Evolutionary conservation across 2,888 invertebrate genomes (phyloP).

Genomic region (Frankliniella fusca): DNA sequence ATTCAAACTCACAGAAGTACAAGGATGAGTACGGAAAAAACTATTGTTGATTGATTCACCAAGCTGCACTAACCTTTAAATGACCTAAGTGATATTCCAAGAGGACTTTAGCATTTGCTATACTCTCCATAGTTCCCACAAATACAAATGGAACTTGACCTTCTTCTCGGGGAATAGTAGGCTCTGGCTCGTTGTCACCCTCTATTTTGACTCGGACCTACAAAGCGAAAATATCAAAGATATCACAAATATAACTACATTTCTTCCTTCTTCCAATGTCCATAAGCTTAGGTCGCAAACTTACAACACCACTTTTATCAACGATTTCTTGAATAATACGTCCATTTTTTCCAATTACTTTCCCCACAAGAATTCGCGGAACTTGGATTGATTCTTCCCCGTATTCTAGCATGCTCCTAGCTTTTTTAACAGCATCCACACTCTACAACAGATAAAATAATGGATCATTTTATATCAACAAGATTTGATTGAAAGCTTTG

Average conservation of each 20-base stretch:
- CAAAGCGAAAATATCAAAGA: constrained; percentile 40
- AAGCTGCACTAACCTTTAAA: constrained; percentile 66
- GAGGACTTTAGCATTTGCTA: constrained; percentile 91
- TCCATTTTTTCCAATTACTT: constrained; percentile 97
- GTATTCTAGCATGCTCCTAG: constrained; percentile 92
- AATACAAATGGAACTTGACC: constrained; percentile 98
- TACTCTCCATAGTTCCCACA: constrained; percentile 95
- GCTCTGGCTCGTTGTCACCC: constrained; percentile 94
- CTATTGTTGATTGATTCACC: neutral
- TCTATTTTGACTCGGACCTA: constrained; percentile 87
- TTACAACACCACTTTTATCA: constrained; percentile 97
- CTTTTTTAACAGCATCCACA: constrained; percentile 84
- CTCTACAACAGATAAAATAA: constrained; percentile 52
- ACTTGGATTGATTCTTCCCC: constrained; percentile 94
- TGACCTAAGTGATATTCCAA: constrained; percentile 95
- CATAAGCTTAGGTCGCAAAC: constrained; percentile 46
- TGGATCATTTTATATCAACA: neutral
- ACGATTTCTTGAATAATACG: constrained; percentile 99
- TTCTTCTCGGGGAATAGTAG: constrained; percentile 84
- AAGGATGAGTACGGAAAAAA: neutral
- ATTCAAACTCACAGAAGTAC: too few species aligned
- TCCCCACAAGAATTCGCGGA: constrained; percentile 90
- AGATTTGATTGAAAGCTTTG: neutral
- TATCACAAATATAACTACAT: constrained; percentile 34
- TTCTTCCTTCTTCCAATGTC: constrained; percentile 22